A percentile compares a stretch with the other conserved stretches of the same genome.
phyloP scores from a whole-genome alignment of 1,140 invertebrate genomes.

The Calliopsis andreniformis region DNA sequence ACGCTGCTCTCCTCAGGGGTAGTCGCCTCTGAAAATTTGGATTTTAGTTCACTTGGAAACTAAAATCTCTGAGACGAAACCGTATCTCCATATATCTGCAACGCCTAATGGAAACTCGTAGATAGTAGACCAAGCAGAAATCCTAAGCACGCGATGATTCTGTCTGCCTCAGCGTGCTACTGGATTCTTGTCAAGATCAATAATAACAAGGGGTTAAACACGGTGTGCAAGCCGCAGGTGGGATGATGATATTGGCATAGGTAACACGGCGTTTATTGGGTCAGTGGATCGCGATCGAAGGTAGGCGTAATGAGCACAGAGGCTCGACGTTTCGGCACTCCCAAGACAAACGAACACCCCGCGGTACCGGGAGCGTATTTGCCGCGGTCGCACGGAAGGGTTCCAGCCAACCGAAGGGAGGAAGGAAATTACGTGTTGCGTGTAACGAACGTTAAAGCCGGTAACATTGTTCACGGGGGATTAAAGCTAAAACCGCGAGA shows the following conservation, averaged over 20 bases:
- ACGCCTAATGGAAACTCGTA: no score
- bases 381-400: background rate
- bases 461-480: conserved; percentile 63
- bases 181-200: conserved; percentile 13
- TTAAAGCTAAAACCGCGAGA: conserved; percentile 59
- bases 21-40: no score
- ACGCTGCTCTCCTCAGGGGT: no score
- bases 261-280: conserved; percentile 18
- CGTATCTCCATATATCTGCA: no score
- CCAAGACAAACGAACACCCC: background rate
- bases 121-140: no score
- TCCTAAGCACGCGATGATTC: no score
- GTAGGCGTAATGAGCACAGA: background rate
- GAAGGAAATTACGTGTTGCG: conserved; percentile 62
- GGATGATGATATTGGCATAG: conserved; percentile 7
- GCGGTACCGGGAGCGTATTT: background rate
- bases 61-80: no score
- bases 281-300: conserved; percentile 20
- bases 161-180: no score
- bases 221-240: background rate
- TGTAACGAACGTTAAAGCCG: conserved; percentile 57
- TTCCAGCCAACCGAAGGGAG: background rate
- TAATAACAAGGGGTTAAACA: conserved; percentile 4
- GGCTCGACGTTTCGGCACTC: background rate
- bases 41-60: no score